Conservation (phyloP, 2,797 vertebrate genomes). For the Melanotaenia pygmaea region DNA sequence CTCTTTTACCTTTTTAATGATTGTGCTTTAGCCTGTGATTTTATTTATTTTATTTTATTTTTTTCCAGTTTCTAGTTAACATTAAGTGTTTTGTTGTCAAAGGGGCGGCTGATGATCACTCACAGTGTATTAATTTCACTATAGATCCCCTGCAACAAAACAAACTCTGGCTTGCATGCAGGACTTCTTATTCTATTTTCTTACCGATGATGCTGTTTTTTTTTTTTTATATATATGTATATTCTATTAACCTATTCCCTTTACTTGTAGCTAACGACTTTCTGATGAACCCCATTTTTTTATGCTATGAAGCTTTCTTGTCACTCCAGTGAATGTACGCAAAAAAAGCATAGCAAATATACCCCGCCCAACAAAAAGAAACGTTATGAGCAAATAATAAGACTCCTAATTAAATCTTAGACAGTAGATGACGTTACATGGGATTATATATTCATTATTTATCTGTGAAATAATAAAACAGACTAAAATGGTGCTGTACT, state of each 20-base stretch:
- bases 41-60: constrained; percentile 11
- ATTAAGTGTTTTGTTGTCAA: constrained; percentile 81
- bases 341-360: neutral
- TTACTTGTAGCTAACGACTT: constrained; percentile 55
- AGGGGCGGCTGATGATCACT: constrained; percentile 61
- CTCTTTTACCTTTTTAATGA: constrained; percentile 82
- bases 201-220: constrained; percentile 75
- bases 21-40: constrained; percentile 85
- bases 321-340: neutral
- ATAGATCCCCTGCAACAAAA: constrained; percentile 81
- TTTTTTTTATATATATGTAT: constrained; percentile 23
- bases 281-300: constrained; percentile 21
- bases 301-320: constrained; percentile 15
- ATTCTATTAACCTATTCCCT: constrained; percentile 72
- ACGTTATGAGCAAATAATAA: neutral
- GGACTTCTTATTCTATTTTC: constrained; percentile 66
- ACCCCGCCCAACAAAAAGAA: neutral
- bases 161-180: constrained; percentile 81
- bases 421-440: constrained; percentile 4
- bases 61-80: constrained; percentile 70
- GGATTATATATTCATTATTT: constrained; percentile 12
- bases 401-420: constrained; percentile 4
- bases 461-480: neutral
- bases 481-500: constrained; percentile 17
- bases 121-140: constrained; percentile 56